phyloP scores from a whole-genome alignment of 1,140 invertebrate species.

The Meloidogyne hapla region DNA sequence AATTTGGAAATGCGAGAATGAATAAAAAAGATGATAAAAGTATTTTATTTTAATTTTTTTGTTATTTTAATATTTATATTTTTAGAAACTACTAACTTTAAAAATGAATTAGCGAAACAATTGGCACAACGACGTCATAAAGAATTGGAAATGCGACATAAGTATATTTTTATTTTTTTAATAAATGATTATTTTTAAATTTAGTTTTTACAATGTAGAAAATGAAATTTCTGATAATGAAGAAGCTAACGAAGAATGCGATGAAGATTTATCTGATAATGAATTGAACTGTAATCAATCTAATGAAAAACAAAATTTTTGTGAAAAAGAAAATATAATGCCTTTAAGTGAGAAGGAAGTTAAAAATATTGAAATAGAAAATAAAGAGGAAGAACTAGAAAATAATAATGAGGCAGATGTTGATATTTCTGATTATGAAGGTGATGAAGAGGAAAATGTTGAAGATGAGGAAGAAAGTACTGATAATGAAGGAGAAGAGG shows the following conservation, averaged over 20 bases:
- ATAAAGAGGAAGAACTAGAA: background rate
- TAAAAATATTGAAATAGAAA: background rate
- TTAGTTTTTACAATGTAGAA: slow-evolving; percentile 21
- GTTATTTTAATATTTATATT: background rate
- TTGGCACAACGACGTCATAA: slow-evolving; percentile 15
- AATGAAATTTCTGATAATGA: slow-evolving; percentile 8
- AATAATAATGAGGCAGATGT: background rate
- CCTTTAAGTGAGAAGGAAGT: background rate
- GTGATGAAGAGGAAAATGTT: background rate
- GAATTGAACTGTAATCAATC: background rate
- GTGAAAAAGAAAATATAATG: slow-evolving; percentile 7
- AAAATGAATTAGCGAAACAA: slow-evolving; percentile 9
- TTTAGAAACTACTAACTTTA: slow-evolving; percentile 4
- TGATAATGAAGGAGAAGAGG: background rate
- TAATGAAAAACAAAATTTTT: background rate
- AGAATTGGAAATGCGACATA: slow-evolving; percentile 6
- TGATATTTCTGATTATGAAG: background rate
- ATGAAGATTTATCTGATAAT: background rate
- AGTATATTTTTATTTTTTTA: background rate
- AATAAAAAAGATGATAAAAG: slow-evolving; percentile 4
- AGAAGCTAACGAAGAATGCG: background rate
- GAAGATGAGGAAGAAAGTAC: slow-evolving; percentile 14
- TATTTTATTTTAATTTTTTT: background rate
- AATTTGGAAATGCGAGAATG: slow-evolving; percentile 16
- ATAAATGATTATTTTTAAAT: background rate